A percentile compares a stretch with the other conserved stretches of the same genome.
These are phyloP conservation scores for Xylocampa areola DNA, from an alignment of 2,888 invertebrate genomes.

Conservation along the genomic window DNA sequence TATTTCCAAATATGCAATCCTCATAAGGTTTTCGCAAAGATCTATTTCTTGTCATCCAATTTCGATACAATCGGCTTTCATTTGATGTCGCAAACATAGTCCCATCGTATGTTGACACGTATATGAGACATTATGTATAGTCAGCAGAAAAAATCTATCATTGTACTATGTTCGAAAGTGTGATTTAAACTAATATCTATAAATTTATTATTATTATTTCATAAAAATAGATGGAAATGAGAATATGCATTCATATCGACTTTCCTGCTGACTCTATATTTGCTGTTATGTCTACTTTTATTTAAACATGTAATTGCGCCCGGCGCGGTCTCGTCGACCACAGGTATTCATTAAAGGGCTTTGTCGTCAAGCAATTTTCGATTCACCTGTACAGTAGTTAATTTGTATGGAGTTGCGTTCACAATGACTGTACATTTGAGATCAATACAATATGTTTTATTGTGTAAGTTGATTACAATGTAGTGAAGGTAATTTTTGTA, in stretches of 20 bases:
- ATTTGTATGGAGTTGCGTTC: conserved; percentile 29
- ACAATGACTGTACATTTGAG: conserved; percentile 7
- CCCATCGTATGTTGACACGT: conserved; percentile 6
- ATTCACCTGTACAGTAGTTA: conserved; percentile 33
- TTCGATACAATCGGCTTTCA: not conserved
- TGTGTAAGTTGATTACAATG: too few species aligned
- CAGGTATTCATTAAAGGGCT: conserved; percentile 67
- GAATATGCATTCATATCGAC: too few species aligned
- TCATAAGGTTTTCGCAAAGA: too few species aligned
- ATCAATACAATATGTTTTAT: not conserved
- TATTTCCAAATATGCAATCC: too few species aligned
- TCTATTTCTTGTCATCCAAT: too few species aligned
- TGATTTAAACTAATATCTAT: too few species aligned
- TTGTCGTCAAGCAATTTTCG: conserved; percentile 54
- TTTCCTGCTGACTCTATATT: too few species aligned
- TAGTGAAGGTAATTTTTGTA: not conserved
- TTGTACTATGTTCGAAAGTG: too few species aligned
- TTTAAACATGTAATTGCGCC: conserved; percentile 48
- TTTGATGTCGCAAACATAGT: conserved; percentile 4
- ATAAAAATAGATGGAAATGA: too few species aligned
- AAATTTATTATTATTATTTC: too few species aligned
- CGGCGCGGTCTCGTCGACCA: conserved; percentile 59
- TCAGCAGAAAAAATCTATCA: too few species aligned
- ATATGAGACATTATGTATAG: too few species aligned
- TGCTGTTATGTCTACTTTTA: conserved; percentile 62